Evolutionary conservation across 2,113 vertebrate genomes (phyloP).

Genomic region (Trogon melanurus): DNA sequence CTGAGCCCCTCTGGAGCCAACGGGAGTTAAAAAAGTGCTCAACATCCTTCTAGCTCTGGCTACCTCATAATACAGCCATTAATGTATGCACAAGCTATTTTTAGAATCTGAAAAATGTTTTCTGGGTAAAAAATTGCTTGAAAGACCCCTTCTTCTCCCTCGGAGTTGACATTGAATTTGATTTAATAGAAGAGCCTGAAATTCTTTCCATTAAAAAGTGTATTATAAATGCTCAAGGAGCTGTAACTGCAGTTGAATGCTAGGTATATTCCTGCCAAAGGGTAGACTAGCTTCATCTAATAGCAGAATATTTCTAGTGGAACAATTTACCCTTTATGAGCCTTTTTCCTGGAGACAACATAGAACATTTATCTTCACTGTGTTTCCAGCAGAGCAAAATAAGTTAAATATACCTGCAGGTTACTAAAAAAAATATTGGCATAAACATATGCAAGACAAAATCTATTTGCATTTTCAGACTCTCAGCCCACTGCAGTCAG

Average conservation of each 20-base stretch:
- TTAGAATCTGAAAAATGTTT: slow-evolving; percentile 29
- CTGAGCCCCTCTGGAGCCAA: slow-evolving; percentile 1
- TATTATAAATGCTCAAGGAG: slow-evolving; percentile 64
- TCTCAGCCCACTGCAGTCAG: neutral
- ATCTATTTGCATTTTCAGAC: neutral
- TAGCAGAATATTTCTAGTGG: neutral
- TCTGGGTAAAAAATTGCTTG: neutral
- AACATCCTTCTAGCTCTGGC: neutral
- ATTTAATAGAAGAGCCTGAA: slow-evolving; percentile 62
- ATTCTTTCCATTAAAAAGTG: slow-evolving; percentile 66
- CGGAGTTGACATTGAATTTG: slow-evolving; percentile 12
- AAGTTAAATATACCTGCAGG: neutral
- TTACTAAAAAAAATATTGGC: neutral
- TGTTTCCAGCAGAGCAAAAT: slow-evolving; percentile 16
- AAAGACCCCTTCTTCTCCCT: slow-evolving; percentile 35
- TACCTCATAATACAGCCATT: slow-evolving; percentile 17
- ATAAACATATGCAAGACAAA: slow-evolving; percentile 2
- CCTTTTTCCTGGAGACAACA: neutral
- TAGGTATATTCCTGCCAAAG: slow-evolving; percentile 37
- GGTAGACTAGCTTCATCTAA: slow-evolving; percentile 18
- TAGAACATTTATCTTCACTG: neutral
- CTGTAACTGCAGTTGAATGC: slow-evolving; percentile 43
- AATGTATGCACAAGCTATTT: slow-evolving; percentile 51
- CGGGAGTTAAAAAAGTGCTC: neutral
- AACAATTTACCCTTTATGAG: slow-evolving; percentile 42